Percentiles rank a stretch among this genome's conserved stretches.
Evolutionary conservation across 2,797 vertebrate species (phyloP).

Genomic region (Catharus ustulatus): DNA sequence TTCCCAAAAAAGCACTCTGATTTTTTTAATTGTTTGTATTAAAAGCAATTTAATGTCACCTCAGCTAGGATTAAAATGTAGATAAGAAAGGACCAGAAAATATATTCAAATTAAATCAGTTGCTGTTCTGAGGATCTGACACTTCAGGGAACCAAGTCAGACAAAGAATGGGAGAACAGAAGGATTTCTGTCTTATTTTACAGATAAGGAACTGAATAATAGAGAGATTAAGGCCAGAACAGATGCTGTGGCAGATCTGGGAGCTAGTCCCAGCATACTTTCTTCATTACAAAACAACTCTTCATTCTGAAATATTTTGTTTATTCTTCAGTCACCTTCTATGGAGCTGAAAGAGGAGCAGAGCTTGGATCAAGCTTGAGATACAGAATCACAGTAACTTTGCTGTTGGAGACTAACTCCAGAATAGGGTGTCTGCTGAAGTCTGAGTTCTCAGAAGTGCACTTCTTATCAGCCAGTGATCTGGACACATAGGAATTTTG

Average conservation of each 20-base stretch:
- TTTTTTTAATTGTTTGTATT: not conserved
- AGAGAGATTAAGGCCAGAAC: not conserved
- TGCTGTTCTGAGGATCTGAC: not conserved
- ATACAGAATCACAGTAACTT: not conserved
- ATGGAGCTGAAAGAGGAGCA: not conserved
- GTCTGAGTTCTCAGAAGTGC: not conserved
- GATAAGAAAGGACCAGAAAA: not conserved
- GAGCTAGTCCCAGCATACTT: not conserved
- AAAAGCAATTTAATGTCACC: not conserved
- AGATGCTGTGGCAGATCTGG: not conserved
- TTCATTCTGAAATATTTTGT: constrained; percentile 25
- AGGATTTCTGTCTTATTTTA: not conserved
- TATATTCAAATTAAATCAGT: not conserved
- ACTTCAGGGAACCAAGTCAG: not conserved
- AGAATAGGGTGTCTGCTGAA: not conserved
- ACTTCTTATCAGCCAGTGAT: not conserved
- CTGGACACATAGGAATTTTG: not conserved
- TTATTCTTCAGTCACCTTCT: not conserved
- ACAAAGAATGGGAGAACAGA: not conserved
- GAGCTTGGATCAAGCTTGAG: not conserved
- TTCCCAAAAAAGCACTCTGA: not conserved
- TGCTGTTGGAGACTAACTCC: not conserved
- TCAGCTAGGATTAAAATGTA: not conserved
- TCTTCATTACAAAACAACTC: not conserved
- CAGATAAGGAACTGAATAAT: not conserved